Evolutionary conservation across 2,888 invertebrate species (phyloP).

Genomic region (Sesia apiformis): DNA sequence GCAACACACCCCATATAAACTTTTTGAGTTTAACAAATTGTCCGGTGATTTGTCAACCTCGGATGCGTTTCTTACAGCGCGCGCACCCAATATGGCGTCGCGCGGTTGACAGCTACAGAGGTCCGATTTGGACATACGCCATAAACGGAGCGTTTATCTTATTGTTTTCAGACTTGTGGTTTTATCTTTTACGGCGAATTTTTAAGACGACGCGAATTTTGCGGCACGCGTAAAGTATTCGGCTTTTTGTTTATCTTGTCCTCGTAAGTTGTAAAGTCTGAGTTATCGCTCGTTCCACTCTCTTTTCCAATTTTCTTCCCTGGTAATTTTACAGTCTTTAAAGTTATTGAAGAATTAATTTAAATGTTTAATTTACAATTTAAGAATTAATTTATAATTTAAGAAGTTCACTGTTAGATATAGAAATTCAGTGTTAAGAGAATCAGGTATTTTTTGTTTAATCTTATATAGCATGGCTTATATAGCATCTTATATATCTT

Average conservation of each 20-base stretch:
- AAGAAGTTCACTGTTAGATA: too few relatives aligned
- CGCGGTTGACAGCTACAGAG: slow-evolving; percentile 32
- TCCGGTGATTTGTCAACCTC: slow-evolving; percentile 64
- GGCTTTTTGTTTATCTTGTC: background rate
- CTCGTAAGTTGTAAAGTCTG: too few relatives aligned
- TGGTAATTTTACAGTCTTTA: too few relatives aligned
- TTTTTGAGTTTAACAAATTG: slow-evolving; percentile 50
- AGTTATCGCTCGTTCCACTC: too few relatives aligned
- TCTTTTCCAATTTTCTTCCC: too few relatives aligned
- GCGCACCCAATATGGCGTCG: slow-evolving; percentile 53
- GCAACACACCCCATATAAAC: slow-evolving; percentile 10
- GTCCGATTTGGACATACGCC: slow-evolving; percentile 35
- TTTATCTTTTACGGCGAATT: slow-evolving; percentile 1
- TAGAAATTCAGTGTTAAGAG: too few relatives aligned
- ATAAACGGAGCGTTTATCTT: slow-evolving; percentile 40
- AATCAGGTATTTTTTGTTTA: too few relatives aligned
- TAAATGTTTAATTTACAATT: too few relatives aligned
- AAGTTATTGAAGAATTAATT: too few relatives aligned
- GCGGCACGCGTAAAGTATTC: background rate
- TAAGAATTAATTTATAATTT: too few relatives aligned
- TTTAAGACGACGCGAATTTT: background rate
- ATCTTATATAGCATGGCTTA: too few relatives aligned
- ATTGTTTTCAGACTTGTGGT: slow-evolving; percentile 34
- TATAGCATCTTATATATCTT: too few relatives aligned
- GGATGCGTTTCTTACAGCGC: slow-evolving; percentile 49